Percentiles rank a stretch among this genome's conserved stretches.
These are phyloP conservation scores for Andrena haemorrhoa DNA, from an alignment of 2,888 invertebrate species.

Conservation along the genomic window DNA sequence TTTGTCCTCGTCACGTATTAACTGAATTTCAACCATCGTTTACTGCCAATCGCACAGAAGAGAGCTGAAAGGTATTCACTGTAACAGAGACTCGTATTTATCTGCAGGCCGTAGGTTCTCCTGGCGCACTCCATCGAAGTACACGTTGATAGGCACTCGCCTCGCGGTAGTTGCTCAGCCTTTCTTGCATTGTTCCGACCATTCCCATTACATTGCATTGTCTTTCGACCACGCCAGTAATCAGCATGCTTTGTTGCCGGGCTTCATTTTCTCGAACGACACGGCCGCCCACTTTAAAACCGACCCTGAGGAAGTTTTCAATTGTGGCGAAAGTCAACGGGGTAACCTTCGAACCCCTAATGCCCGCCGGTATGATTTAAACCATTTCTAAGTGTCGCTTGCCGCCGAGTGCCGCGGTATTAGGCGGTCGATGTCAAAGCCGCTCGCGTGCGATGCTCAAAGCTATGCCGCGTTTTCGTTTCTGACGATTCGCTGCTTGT, in stretches of 20 bases:
- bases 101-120: constrained; percentile 39
- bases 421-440: constrained; percentile 7
- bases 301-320: constrained; percentile 57
- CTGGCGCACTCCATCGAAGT: constrained; percentile 34
- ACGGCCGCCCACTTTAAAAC: constrained; percentile 44
- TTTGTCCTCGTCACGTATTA: neutral
- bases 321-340: constrained; percentile 38
- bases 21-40: constrained; percentile 3
- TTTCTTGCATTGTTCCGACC: constrained; percentile 69
- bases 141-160: constrained; percentile 58
- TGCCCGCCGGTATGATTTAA: constrained; percentile 20
- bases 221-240: constrained; percentile 72
- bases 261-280: constrained; percentile 63
- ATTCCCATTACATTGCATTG: constrained; percentile 75
- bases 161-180: constrained; percentile 53
- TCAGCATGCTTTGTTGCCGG: constrained; percentile 71
- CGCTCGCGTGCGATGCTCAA: constrained; percentile 10
- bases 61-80: constrained; percentile 30
- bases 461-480: neutral
- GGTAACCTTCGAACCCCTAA: constrained; percentile 47
- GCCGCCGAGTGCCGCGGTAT: constrained; percentile 11
- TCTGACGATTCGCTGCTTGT: constrained; percentile 3
- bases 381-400: constrained; percentile 27
- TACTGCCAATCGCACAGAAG: constrained; percentile 3
- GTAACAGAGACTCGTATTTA: constrained; percentile 11